Percentiles rank a stretch among this genome's conserved stretches.
Evolutionary conservation across 2,797 vertebrate species (phyloP).

Genomic region (Bradypus variegatus): DNA sequence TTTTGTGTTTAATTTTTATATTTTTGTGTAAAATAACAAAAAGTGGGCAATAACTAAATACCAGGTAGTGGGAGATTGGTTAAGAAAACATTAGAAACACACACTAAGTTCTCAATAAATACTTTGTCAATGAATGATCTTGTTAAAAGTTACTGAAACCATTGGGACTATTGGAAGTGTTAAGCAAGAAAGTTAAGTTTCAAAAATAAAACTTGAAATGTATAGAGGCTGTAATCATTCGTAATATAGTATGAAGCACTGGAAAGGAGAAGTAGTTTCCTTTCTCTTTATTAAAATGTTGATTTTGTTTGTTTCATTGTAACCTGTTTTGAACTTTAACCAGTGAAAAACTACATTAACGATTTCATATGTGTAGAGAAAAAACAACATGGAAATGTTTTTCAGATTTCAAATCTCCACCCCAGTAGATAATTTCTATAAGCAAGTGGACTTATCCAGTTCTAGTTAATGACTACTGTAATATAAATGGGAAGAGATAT

Average conservation of each 20-base stretch:
- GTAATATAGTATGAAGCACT: background rate
- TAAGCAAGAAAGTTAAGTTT: background rate
- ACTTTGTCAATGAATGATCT: background rate
- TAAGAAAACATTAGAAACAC: background rate
- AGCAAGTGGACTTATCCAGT: background rate
- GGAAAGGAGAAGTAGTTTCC: background rate
- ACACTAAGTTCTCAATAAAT: background rate
- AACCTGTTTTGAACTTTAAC: conserved; percentile 15
- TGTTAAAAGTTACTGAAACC: background rate
- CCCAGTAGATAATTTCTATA: background rate
- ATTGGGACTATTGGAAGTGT: background rate
- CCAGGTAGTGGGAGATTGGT: background rate
- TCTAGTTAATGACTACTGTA: background rate
- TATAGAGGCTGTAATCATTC: background rate
- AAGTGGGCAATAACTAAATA: background rate
- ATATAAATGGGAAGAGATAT: background rate
- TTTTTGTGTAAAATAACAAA: conserved; percentile 26
- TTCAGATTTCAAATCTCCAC: background rate
- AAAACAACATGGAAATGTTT: conserved; percentile 7
- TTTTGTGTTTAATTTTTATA: background rate
- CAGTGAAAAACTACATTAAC: background rate
- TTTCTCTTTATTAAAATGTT: background rate
- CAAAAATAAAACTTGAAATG: background rate
- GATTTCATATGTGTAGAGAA: background rate
- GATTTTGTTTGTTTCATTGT: background rate